phyloP scores from a whole-genome alignment of 2,797 vertebrate species.

The Scleropages formosus region DNA sequence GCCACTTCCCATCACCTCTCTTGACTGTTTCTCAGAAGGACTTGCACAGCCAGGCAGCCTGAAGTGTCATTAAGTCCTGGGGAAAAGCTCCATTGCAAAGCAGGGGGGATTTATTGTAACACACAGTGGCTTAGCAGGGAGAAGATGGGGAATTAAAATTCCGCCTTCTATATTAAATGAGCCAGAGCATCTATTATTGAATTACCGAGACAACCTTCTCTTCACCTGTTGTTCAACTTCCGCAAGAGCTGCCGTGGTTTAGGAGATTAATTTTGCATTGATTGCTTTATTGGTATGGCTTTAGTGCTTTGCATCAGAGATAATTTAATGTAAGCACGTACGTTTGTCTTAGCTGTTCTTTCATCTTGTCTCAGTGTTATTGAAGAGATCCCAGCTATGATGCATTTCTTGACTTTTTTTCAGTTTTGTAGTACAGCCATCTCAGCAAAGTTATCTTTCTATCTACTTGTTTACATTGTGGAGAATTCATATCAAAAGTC shows the following conservation, averaged over 20 bases:
- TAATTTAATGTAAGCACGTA: constrained; percentile 33
- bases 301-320: constrained; percentile 23
- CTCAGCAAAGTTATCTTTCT: background rate
- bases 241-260: constrained; percentile 1
- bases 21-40: background rate
- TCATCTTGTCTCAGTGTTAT: constrained; percentile 34
- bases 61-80: constrained; percentile 13
- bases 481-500: background rate
- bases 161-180: constrained; percentile 28
- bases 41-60: background rate
- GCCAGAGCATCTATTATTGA: constrained; percentile 32
- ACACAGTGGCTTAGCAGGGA: constrained; percentile 24
- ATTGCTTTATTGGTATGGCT: constrained; percentile 37
- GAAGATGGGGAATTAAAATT: constrained; percentile 33
- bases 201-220: constrained; percentile 25
- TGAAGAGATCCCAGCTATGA: constrained; percentile 19
- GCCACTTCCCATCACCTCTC: background rate
- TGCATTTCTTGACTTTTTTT: background rate
- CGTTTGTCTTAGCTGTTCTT: constrained; percentile 30
- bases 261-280: constrained; percentile 37
- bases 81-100: constrained; percentile 16
- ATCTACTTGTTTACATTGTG: background rate
- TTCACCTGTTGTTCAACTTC: constrained; percentile 34
- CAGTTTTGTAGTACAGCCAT: background rate
- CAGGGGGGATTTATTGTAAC: constrained; percentile 20